Evolutionary conservation across 2,113 vertebrate genomes (phyloP), one percentile per base, ranked within the genome.

Genomic region (Guaruba guarouba): DNA sequence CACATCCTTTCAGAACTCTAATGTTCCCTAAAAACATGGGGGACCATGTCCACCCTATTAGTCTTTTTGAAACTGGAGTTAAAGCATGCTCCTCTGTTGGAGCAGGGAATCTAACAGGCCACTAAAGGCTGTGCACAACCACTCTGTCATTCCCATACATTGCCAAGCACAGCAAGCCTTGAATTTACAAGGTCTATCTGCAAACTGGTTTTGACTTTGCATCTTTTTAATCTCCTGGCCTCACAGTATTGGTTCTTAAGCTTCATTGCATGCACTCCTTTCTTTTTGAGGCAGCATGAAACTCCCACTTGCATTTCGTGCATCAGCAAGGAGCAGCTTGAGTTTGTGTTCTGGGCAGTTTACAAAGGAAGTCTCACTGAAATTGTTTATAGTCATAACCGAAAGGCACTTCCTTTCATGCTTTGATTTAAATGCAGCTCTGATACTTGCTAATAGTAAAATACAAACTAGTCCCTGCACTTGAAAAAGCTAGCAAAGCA

Each of bases 41-140:
- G 44, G 24, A 43, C 35, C 1, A 0, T 7, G 7, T 46, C 23
- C 51, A n/a, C 46, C 19, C 22, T 48, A 0, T 7, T 5, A 3
- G 14, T 7, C 31, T 28, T 75, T 71, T 71, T 71, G 43, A 13
- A 66, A 77, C 20, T 6, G 16, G 55, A 55, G 27, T 8, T 57
- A 9, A 59, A 67, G 29, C 33, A 0, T 13, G 35, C 8, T 69
- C 11, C 29, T 79, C 37, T 37, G 29, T 3, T 9, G 16, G 25
- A n/a, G 9, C 4, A 78, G 28, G 13, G 20, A 43, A 64, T 35
- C 8, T 23, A 39, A 4, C 5, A 22, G 29, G 29, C 24, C 51
- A 5, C 55, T 0, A 17, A 55, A 54, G 55, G 43, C 41, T 41
- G 59, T 79, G 49, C 51, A 23, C 23, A 51, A 5, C 76, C 68